These are phyloP conservation scores for Orthonyx spaldingii DNA, from an alignment of 2,113 vertebrate species.

Conservation along the genomic window DNA sequence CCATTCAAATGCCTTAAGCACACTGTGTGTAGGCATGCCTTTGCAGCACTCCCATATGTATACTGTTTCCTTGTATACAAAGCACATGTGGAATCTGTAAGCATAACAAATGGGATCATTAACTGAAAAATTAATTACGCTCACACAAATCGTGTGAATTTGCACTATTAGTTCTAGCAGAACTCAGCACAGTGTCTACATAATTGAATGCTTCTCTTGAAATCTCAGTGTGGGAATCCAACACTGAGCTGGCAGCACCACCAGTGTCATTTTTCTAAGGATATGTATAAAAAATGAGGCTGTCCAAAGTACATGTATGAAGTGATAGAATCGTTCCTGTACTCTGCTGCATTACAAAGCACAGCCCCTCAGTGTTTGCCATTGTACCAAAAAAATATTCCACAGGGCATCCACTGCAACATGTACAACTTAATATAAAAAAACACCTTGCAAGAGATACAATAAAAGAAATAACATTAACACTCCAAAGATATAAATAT, in stretches of 20 bases:
- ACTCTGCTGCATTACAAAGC: neutral
- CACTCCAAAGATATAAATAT: neutral
- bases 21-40: neutral
- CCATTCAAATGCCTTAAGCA: neutral
- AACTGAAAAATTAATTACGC: constrained; percentile 39
- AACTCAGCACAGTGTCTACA: neutral
- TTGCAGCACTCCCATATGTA: neutral
- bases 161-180: neutral
- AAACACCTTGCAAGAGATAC: neutral
- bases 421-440: neutral
- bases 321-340: neutral
- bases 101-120: constrained; percentile 2
- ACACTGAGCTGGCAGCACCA: neutral
- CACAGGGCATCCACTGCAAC: neutral
- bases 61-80: neutral
- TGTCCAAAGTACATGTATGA: neutral
- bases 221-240: neutral
- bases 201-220: neutral
- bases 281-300: neutral
- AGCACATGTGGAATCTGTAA: constrained; percentile 24
- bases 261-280: neutral
- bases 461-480: neutral
- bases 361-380: neutral
- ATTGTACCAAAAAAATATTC: neutral
- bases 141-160: constrained; percentile 3